Conservation (phyloP, 2,797 vertebrate genomes). For the Mus minutoides region DNA sequence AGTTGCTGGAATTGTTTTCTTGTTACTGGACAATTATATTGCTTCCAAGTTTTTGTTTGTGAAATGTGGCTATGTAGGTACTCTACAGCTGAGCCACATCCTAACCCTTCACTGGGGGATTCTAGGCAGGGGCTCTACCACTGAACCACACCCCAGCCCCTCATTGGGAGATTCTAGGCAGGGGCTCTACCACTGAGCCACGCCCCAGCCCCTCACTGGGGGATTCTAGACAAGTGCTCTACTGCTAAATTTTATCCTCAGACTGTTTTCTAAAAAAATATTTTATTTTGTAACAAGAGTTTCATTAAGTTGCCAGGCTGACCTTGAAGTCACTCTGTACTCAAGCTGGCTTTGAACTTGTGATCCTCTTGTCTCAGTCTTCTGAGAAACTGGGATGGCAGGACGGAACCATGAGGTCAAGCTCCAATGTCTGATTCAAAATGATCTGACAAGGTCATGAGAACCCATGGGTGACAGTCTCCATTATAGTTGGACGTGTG, state of each 20-base stretch:
- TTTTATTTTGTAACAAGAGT: not conserved
- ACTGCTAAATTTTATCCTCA: not conserved
- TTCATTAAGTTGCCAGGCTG: not conserved
- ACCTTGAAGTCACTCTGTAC: not conserved
- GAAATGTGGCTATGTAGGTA: not conserved
- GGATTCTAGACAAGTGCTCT: not conserved
- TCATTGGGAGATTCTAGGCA: not conserved
- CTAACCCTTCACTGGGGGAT: not conserved
- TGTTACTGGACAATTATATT: not conserved
- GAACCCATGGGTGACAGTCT: not conserved
- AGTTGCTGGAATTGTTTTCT: not conserved
- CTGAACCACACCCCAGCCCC: not conserved
- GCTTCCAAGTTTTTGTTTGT: not conserved
- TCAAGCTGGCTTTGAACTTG: not conserved
- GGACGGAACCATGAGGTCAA: not conserved
- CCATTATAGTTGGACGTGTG: not conserved
- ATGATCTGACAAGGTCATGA: not conserved
- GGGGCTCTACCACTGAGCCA: not conserved
- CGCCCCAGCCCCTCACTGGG: not conserved
- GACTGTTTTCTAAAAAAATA: not conserved
- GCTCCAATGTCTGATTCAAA: not conserved
- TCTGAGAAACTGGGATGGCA: not conserved
- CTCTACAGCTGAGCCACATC: not conserved
- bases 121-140: not conserved
- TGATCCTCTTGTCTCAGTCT: not conserved